Evolutionary conservation across 2,888 invertebrate genomes (phyloP).

Genomic region (Strigamia transsilvanica): DNA sequence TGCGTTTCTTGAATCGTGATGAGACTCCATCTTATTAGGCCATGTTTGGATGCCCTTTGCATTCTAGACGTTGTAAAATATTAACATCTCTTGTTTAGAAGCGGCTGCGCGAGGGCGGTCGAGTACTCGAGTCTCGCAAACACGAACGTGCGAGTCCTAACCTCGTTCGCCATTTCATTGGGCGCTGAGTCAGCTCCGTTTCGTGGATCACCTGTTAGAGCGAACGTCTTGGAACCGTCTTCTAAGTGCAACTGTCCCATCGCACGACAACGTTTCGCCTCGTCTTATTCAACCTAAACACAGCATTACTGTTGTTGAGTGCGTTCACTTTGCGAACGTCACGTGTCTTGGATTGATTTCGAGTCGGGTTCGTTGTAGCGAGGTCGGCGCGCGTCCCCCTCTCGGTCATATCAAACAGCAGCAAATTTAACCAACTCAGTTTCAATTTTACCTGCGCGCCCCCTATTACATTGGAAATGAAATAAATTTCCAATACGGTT

Average conservation of each 20-base stretch:
- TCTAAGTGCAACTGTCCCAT: constrained; percentile 3
- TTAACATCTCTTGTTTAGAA: constrained; percentile 48
- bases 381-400: constrained; percentile 23
- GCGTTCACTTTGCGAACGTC: background rate
- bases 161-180: constrained; percentile 51
- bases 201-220: constrained; percentile 33
- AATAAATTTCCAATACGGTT: constrained; percentile 55
- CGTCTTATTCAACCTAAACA: background rate
- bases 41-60: constrained; percentile 49
- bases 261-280: background rate
- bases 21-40: constrained; percentile 34
- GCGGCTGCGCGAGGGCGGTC: constrained; percentile 16
- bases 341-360: constrained; percentile 19
- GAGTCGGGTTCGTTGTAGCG: background rate
- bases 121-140: constrained; percentile 31
- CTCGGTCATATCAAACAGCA: constrained; percentile 22
- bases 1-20: constrained; percentile 29
- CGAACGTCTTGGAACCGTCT: background rate
- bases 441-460: constrained; percentile 54
- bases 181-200: constrained; percentile 51
- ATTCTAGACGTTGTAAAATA: constrained; percentile 36
- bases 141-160: constrained; percentile 38
- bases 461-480: constrained; percentile 54
- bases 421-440: constrained; percentile 54
- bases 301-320: background rate